Evolutionary conservation across 2,113 vertebrate species (phyloP), one percentile per base, ranked within the genome.

Genomic region (Paraplagusia blochii): DNA sequence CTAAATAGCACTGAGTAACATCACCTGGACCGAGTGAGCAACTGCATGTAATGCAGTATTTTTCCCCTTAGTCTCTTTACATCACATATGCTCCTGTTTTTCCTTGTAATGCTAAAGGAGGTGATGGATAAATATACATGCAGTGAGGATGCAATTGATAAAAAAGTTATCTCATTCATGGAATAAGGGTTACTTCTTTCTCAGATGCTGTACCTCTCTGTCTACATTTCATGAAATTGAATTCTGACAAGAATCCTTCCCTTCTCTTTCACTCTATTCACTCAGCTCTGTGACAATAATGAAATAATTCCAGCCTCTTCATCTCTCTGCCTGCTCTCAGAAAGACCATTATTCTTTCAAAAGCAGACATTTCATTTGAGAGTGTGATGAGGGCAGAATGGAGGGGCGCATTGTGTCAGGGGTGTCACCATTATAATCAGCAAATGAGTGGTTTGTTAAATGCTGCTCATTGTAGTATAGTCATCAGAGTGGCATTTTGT

Each of bases 401-500:
- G 22, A 6, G 22, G 22, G 22, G 22, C 3, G 22, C 6, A 6
- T 29, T 4, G 47, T 46, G 61, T 61, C 53, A 49, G 33, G 11
- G 63, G 53, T 19, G 16, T 43, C 49, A 1, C 12, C 49, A 49
- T 38, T 66, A 8, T 58, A 76, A 81, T 81, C 72, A 79, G 48
- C 50, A 57, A 62, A 71, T 33, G 57, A 73, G 53, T 0, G 48
- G 69, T 72, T 74, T 10, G 46, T 73, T 64, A 66, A 60, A 62
- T 2, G 70, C 42, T 11, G 62, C 50, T 54, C 53, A 7, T 63
- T 79, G 40, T 57, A 63, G 66, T 78, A 74, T 66, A 72, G 44
- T 60, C 69, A 38, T 79, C 63, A 49, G 1, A 10, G n/a, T 9
- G 13, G 19, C 19, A 9, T 46, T 29, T 44, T 40, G 39, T 54